phyloP scores from a whole-genome alignment of 2,113 vertebrate genomes.

The Tachysurus fulvidraco region DNA sequence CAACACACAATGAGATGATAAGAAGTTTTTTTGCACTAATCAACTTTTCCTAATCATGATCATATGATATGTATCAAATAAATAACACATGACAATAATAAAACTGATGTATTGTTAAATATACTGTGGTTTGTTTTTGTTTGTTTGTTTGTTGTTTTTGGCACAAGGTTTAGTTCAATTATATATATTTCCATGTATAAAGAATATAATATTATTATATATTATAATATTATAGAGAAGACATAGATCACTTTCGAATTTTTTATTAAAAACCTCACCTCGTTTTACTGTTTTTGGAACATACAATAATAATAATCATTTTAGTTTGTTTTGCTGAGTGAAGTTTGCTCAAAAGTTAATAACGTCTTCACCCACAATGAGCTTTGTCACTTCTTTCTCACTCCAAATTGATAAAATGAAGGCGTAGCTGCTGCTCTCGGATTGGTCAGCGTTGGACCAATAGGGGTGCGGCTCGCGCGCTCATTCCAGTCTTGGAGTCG shows the following conservation, averaged over 20 bases:
- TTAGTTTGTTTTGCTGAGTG: neutral
- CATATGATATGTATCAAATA: neutral
- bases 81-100: neutral
- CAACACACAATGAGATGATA: neutral
- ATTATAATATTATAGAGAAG: neutral
- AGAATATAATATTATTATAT: neutral
- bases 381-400: neutral
- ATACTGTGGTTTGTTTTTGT: neutral
- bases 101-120: neutral
- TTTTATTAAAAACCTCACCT: neutral
- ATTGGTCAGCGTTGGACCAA: conserved; percentile 60
- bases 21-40: neutral
- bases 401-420: neutral
- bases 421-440: conserved; percentile 50
- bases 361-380: neutral
- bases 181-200: neutral
- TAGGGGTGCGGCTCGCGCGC: conserved; percentile 53
- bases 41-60: neutral
- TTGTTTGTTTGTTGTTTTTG: neutral
- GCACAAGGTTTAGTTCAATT: neutral
- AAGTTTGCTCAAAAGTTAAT: neutral
- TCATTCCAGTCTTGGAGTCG: conserved; percentile 43
- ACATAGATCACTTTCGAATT: neutral
- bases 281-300: neutral
- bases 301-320: neutral